Conservation (phyloP, 92 coral and sea anemone genomes). For the Epizoanthus ramosus region DNA sequence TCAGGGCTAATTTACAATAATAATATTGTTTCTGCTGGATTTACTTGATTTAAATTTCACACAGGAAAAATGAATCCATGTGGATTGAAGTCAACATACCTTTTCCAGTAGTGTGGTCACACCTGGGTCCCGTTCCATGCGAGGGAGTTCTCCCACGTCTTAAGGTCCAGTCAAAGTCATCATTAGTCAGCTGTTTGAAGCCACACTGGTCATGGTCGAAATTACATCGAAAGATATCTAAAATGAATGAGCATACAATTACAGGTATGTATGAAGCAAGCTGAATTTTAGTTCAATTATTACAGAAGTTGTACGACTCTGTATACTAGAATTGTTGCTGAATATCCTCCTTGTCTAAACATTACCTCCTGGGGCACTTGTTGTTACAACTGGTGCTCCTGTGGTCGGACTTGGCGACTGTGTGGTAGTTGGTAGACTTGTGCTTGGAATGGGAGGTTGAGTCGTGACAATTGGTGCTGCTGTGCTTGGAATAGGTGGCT, state of each 20-base stretch:
- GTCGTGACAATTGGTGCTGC: background rate
- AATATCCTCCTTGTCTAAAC: too few relatives aligned
- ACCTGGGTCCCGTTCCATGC: conserved; percentile 38
- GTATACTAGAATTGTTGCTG: too few relatives aligned
- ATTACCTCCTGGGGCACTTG: background rate
- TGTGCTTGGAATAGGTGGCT: background rate
- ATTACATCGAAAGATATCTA: conserved; percentile 30
- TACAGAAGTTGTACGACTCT: too few relatives aligned
- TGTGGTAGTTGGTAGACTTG: background rate
- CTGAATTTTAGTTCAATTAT: too few relatives aligned
- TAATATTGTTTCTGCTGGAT: too few relatives aligned
- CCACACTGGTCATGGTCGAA: conserved; percentile 45
- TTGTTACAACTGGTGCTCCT: background rate
- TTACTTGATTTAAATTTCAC: too few relatives aligned
- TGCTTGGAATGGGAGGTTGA: background rate
- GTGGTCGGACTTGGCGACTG: background rate
- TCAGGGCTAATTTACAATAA: too few relatives aligned
- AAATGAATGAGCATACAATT: background rate
- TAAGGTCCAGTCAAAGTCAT: conserved; percentile 46
- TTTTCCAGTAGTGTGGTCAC: conserved; percentile 30
- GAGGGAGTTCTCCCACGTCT: conserved; percentile 36
- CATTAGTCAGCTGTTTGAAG: conserved; percentile 17
- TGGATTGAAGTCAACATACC: background rate
- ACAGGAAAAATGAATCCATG: too few relatives aligned
- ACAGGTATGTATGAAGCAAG: too few relatives aligned